Conservation (phyloP, 2,113 vertebrate genomes). For the Tichodroma muraria region DNA sequence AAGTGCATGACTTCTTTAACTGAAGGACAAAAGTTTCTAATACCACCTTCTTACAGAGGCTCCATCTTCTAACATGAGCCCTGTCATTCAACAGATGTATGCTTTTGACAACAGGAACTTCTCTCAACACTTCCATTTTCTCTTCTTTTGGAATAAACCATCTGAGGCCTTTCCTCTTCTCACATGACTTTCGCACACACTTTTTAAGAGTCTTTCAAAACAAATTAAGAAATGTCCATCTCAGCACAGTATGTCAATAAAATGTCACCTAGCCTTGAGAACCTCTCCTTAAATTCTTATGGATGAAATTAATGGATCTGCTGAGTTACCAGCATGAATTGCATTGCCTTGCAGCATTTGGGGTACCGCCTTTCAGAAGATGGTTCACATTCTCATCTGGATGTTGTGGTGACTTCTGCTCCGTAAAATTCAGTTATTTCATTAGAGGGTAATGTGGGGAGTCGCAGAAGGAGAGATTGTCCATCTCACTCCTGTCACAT, state of each 20-base stretch:
- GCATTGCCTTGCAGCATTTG: not conserved
- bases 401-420: not conserved
- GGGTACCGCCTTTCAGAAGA: not conserved
- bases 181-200: not conserved
- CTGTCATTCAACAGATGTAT: not conserved
- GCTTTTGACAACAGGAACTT: not conserved
- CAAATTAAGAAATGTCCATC: not conserved
- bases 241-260: not conserved
- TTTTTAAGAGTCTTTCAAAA: not conserved
- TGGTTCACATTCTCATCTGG: not conserved
- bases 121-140: not conserved
- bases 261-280: not conserved
- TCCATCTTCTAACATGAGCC: not conserved
- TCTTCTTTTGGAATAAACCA: not conserved
- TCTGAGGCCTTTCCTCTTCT: not conserved
- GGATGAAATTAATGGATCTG: not conserved
- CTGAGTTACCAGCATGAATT: not conserved
- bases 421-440: not conserved
- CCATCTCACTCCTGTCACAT: not conserved
- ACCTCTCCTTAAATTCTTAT: not conserved
- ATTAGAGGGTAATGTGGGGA: not conserved
- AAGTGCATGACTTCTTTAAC: not conserved
- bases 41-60: not conserved
- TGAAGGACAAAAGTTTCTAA: not conserved
- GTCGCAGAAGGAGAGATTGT: not conserved